Percentiles rank a stretch among this genome's conserved stretches.
Conservation (phyloP, 2,113 vertebrate genomes). For the Halichoeres trimaculatus region DNA sequence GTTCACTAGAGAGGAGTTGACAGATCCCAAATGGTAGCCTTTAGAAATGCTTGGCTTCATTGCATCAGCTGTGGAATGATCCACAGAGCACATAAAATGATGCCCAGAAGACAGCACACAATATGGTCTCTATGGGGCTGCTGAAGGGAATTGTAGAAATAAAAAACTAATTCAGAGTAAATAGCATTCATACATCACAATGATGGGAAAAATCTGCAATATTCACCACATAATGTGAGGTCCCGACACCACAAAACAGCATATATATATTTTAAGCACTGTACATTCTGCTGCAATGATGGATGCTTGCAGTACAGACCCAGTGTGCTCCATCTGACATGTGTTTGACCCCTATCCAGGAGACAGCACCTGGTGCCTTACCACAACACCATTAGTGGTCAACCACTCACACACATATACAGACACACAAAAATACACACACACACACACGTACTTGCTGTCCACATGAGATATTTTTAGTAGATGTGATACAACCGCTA, state of each 20-base stretch:
- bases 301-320: conserved; percentile 30
- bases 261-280: conserved; percentile 50
- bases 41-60: conserved; percentile 59
- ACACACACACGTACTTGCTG: conserved; percentile 10
- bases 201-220: background rate
- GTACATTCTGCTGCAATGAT: conserved; percentile 31
- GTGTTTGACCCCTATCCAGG: conserved; percentile 73
- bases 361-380: conserved; percentile 75
- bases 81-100: conserved; percentile 48
- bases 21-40: conserved; percentile 64
- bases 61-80: conserved; percentile 62
- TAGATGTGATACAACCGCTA: conserved; percentile 54
- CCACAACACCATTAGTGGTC: conserved; percentile 71
- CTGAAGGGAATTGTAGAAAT: conserved; percentile 2
- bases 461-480: conserved; percentile 65
- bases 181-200: conserved; percentile 23
- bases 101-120: conserved; percentile 28
- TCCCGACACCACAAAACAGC: conserved; percentile 35
- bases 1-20: conserved; percentile 61
- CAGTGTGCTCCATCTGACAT: conserved; percentile 48
- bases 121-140: conserved; percentile 10
- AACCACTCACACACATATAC: conserved; percentile 51
- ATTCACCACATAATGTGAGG: conserved; percentile 18
- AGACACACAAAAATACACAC: background rate
- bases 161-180: conserved; percentile 27